A percentile compares a stretch with the other conserved stretches of the same genome.
phyloP scores from a whole-genome alignment of 2,888 invertebrate genomes.

The Tetropium fuscum region DNA sequence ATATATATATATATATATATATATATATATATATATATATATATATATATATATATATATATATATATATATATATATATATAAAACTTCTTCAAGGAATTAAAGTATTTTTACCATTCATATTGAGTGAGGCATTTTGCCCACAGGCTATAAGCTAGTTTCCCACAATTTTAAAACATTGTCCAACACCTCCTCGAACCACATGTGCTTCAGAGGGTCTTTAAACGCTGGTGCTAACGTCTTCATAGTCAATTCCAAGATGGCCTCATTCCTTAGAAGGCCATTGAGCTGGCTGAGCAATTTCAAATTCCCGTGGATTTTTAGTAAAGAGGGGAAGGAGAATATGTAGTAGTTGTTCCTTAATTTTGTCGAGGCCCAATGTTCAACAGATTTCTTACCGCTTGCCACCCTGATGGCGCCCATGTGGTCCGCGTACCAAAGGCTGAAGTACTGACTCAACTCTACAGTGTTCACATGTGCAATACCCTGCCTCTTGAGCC shows the following conservation, averaged over 20 bases:
- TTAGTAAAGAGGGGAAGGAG: constrained; percentile 82
- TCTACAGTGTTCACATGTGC: constrained; percentile 77
- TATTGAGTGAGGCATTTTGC: no score
- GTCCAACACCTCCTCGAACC: constrained; percentile 91
- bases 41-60: not conserved
- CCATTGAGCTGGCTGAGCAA: constrained; percentile 78
- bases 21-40: not conserved
- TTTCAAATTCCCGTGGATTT: constrained; percentile 78
- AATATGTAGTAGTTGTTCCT: constrained; percentile 84
- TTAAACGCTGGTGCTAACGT: constrained; percentile 84
- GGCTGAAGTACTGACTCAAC: constrained; percentile 85
- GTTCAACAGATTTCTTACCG: constrained; percentile 82
- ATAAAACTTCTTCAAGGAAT: no score
- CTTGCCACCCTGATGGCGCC: constrained; percentile 83
- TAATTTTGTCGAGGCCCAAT: constrained; percentile 80
- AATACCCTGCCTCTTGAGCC: constrained; percentile 81
- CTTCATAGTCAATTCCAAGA: constrained; percentile 84
- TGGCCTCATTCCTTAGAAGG: constrained; percentile 84
- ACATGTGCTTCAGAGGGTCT: constrained; percentile 78
- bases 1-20: not conserved
- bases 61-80: not conserved
- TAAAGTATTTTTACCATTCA: no score
- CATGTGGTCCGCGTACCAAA: constrained; percentile 85
- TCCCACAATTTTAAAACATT: constrained; percentile 93
- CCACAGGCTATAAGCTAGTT: constrained; percentile 85